Percentiles rank a stretch among this genome's conserved stretches.
These are phyloP conservation scores for Gadopsis bispinosus DNA, from an alignment of 2,797 vertebrate genomes.

Conservation along the genomic window DNA sequence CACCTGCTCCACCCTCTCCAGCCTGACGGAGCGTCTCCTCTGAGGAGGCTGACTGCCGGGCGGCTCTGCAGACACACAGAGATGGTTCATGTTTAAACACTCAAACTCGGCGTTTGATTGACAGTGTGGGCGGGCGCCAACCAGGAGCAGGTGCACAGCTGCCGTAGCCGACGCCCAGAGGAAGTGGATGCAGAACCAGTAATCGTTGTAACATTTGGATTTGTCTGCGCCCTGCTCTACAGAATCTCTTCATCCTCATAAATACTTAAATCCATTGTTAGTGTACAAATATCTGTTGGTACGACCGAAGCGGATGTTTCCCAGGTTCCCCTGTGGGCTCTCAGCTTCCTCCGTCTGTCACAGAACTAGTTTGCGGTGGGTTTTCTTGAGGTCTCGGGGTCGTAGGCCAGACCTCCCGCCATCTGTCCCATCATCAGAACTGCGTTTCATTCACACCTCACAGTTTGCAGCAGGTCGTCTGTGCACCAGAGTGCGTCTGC, in stretches of 20 bases:
- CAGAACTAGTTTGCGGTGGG: background rate
- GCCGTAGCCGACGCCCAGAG: no score
- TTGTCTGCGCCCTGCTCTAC: no score
- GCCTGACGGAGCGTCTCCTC: conserved; percentile 80
- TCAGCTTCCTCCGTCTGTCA: background rate
- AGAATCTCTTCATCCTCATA: no score
- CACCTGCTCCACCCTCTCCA: conserved; percentile 90
- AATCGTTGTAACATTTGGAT: no score
- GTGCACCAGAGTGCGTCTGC: background rate
- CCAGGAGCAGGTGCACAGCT: no score
- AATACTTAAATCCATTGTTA: no score
- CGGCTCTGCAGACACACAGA: conserved; percentile 44
- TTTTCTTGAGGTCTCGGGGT: conserved; percentile 13
- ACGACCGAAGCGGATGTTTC: background rate
- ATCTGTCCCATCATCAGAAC: background rate
- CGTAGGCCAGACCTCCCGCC: conserved; percentile 37
- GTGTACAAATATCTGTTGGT: no score
- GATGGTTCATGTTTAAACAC: no score
- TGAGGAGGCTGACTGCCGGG: conserved; percentile 64
- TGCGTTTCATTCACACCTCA: background rate
- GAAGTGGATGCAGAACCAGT: no score
- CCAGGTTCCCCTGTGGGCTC: background rate
- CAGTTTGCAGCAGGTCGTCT: background rate
- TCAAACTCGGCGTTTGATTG: no score
- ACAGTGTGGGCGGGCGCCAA: no score